phyloP scores from a whole-genome alignment of 30 jellyfish, hydroid and myxozoan species.

The Mastigias papua region DNA sequence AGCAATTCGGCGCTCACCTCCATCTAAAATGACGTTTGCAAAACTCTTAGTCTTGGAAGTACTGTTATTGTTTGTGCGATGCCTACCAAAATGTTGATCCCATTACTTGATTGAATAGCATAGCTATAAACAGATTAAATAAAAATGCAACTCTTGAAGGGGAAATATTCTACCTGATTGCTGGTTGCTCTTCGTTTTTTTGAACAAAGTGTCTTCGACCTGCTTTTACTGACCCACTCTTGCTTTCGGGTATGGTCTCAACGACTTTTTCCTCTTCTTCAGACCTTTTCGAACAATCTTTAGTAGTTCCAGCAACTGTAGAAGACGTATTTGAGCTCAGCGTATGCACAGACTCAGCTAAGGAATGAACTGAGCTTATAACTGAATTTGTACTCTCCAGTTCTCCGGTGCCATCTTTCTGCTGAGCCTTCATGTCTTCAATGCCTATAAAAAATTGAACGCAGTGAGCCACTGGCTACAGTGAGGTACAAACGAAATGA shows the following conservation, averaged over 20 bases:
- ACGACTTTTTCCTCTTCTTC: not conserved
- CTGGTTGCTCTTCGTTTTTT: not conserved
- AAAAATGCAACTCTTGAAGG: no score
- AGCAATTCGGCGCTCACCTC: no score
- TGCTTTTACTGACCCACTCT: not conserved
- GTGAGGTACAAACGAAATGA: no score
- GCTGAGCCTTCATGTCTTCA: not conserved
- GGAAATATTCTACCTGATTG: not conserved
- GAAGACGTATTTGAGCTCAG: slow-evolving; percentile 15
- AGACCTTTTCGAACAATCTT: not conserved
- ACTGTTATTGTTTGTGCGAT: no score
- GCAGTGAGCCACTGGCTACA: no score
- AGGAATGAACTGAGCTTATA: slow-evolving; percentile 22
- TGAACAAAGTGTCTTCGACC: not conserved
- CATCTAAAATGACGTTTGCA: no score
- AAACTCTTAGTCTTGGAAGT: no score
- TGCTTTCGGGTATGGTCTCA: not conserved
- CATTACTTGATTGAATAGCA: no score
- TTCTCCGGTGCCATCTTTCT: not conserved
- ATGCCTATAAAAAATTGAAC: not conserved
- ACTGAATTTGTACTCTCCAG: not conserved
- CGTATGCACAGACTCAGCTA: slow-evolving; percentile 4
- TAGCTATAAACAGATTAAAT: no score
- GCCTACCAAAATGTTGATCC: no score
- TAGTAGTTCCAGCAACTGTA: not conserved